These are phyloP conservation scores for Ictalurus furcatus DNA, from an alignment of 2,113 vertebrate genomes.

Conservation along the genomic window DNA sequence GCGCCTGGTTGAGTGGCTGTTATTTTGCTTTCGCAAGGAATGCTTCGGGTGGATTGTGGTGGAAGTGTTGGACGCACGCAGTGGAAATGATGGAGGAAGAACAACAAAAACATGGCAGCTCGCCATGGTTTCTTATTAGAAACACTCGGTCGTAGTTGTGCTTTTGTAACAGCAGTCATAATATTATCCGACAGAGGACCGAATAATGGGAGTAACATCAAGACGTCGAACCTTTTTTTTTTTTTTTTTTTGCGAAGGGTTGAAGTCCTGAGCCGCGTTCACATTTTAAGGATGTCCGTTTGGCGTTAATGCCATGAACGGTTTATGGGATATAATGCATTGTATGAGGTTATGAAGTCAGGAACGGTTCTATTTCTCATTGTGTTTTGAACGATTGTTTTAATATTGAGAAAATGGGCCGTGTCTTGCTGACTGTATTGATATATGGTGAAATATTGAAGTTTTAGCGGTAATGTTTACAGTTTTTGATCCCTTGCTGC, in stretches of 20 bases:
- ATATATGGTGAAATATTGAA: neutral
- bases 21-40: constrained; percentile 13
- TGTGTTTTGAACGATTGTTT: neutral
- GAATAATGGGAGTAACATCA: neutral
- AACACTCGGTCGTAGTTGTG: neutral
- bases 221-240: neutral
- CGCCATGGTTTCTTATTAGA: neutral
- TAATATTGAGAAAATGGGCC: too few relatives aligned
- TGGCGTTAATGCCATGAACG: neutral
- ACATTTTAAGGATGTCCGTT: neutral
- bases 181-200: neutral
- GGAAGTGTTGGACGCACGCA: neutral
- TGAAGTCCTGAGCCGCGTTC: neutral
- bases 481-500: neutral
- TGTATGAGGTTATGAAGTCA: neutral
- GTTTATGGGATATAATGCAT: neutral
- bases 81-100: constrained; percentile 22
- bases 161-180: neutral
- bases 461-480: neutral
- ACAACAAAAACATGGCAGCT: constrained; percentile 17
- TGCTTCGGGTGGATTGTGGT: constrained; percentile 12
- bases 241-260: neutral
- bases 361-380: neutral
- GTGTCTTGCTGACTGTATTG: neutral
- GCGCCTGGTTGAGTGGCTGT: neutral